Base-by-base conservation (phyloP, 2,888 invertebrate genomes). In the Busseola fusca region DNA sequence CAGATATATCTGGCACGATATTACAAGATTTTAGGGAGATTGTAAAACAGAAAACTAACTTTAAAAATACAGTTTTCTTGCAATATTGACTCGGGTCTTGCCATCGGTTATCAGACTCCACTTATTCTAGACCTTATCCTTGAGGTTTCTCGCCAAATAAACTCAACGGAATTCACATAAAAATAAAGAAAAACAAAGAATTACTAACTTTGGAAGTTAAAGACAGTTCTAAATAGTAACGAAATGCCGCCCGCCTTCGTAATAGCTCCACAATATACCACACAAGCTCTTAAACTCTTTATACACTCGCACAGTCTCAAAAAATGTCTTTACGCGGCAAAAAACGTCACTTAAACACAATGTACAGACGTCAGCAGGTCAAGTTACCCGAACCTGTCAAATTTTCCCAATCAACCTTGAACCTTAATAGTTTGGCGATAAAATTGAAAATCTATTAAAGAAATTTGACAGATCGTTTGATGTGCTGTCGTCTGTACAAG, bases 131-230 rank as follows among this genome's bases (percentile, higher is more conserved):
- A 63, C 25, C 6, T 52, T 25, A 52, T 25, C 10, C 21, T 21
- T 5, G 34, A 12, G 5, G 14, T 25, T 21, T 21, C 42, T 62
- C 37, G 40, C 7, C 6, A 56, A 69, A 73, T 60, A 73, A 57
- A 30, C 12, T 34, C 40, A 27, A 62, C 56, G 50, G 3, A 27
- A 69, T 58, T 50, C 27, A 67, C 42, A 74, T 54, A 50, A 52
- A 63, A 67, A 34, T 56, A 37, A 50, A 65, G 57, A 70, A 6
- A 50, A 71, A 45, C 4, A 73, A 59, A 76, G 45, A 68, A 77
- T 64, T 69, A 73, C 56, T 76, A 78, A 82, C 78, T 84, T 84
- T 84, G 83, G 81, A 82, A 82, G 81, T 81, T 59, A 62, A 71
- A 62, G 50, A 78, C 74, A 80, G 58, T 59, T 64, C 71, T 69